Evolutionary conservation across 2,113 vertebrate genomes (phyloP).

Genomic region (Formicarius rufipectus): DNA sequence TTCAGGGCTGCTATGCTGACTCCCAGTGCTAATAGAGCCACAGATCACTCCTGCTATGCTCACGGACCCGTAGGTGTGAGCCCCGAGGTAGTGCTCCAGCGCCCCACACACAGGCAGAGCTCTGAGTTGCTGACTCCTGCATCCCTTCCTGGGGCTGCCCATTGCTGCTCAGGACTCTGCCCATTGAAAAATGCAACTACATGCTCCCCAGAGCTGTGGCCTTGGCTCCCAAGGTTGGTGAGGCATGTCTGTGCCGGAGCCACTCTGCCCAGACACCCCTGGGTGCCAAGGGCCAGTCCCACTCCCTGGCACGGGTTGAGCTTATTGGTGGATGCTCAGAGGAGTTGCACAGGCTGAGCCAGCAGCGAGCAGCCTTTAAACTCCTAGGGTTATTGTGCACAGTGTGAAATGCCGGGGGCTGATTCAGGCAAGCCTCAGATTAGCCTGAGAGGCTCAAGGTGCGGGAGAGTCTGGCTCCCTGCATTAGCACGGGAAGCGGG

Average conservation of each 20-base stretch:
- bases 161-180: accelerated
- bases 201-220: neutral
- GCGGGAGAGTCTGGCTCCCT: neutral
- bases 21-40: conserved; percentile 16
- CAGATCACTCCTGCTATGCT: neutral
- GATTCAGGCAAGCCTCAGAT: neutral
- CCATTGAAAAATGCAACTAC: accelerated
- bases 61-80: neutral
- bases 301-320: accelerated
- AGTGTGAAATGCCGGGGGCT: neutral
- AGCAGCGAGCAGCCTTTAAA: neutral
- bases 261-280: neutral
- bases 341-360: accelerated
- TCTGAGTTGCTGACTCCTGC: neutral
- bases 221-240: neutral
- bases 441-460: neutral
- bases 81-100: accelerated
- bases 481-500: neutral
- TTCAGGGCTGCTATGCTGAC: neutral
- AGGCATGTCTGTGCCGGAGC: accelerated
- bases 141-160: neutral
- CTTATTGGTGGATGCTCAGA: accelerated
- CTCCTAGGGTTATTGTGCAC: accelerated
- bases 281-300: neutral
- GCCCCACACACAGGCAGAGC: accelerated